A percentile compares a stretch with the other conserved stretches of the same genome.
Evolutionary conservation across 2,113 vertebrate genomes (phyloP).

Genomic region (Solenodon paradoxus): DNA sequence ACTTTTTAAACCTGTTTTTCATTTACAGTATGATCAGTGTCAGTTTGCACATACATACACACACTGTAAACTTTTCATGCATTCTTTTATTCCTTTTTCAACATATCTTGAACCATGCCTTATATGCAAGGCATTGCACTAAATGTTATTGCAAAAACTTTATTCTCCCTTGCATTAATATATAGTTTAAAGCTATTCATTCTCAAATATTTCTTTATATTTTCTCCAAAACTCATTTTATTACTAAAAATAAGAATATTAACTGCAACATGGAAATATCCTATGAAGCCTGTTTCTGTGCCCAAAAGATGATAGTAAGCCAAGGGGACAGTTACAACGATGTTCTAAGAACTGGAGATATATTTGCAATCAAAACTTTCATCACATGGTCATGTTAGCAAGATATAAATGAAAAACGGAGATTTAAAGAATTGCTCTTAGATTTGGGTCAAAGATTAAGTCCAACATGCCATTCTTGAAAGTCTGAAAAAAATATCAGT

Average conservation of each 20-base stretch:
- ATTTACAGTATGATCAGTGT: neutral
- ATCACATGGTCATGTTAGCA: too few relatives aligned
- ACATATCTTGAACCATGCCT: neutral
- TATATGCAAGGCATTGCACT: neutral
- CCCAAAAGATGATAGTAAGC: too few relatives aligned
- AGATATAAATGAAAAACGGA: too few relatives aligned
- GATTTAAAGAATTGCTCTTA: too few relatives aligned
- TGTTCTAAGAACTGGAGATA: too few relatives aligned
- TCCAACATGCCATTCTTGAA: too few relatives aligned
- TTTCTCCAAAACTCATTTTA: conserved; percentile 11
- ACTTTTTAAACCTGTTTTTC: neutral
- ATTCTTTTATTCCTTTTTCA: neutral
- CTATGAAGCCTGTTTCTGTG: too few relatives aligned
- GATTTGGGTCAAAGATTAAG: too few relatives aligned
- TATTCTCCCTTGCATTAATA: neutral
- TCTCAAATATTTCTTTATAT: neutral
- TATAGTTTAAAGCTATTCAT: neutral
- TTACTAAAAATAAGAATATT: conserved; percentile 33
- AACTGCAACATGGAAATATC: too few relatives aligned
- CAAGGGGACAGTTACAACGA: too few relatives aligned
- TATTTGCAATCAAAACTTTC: too few relatives aligned
- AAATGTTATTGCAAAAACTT: neutral
- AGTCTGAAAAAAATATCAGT: too few relatives aligned
- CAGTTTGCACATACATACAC: neutral
- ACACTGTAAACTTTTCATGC: neutral